Conservation (phyloP, 2,113 vertebrate species). For the Hipposideros armiger region DNA sequence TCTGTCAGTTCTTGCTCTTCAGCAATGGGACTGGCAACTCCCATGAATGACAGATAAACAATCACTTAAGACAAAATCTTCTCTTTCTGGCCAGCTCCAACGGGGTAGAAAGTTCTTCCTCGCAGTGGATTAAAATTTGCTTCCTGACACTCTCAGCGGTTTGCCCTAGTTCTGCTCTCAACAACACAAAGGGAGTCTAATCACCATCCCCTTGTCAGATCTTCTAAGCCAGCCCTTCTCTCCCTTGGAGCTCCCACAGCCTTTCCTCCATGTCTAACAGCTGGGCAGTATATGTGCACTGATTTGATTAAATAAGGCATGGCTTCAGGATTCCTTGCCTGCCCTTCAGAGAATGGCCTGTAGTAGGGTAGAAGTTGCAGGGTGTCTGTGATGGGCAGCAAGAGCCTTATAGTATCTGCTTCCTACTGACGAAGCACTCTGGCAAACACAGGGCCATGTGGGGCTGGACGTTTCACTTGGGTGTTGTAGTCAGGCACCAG, state of each 20-base stretch:
- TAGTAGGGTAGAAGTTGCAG: neutral
- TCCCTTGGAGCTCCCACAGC: neutral
- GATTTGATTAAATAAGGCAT: neutral
- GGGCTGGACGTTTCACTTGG: neutral
- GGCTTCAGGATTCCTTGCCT: neutral
- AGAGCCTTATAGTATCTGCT: neutral
- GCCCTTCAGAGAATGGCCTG: neutral
- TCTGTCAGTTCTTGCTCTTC: constrained; percentile 68
- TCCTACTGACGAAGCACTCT: neutral
- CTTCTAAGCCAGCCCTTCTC: constrained; percentile 18
- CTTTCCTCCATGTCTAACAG: neutral
- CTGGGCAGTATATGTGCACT: neutral
- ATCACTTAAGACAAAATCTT: constrained; percentile 63
- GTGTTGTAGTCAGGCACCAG: neutral
- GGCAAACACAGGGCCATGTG: neutral
- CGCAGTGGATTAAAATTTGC: neutral
- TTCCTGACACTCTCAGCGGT: neutral
- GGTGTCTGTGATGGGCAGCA: neutral
- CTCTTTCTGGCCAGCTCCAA: constrained; percentile 21
- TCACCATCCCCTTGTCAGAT: constrained; percentile 25
- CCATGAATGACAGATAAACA: constrained; percentile 47
- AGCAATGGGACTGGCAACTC: constrained; percentile 40
- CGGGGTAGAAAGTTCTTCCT: constrained; percentile 56
- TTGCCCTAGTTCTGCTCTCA: constrained; percentile 60
- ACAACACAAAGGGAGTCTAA: constrained; percentile 54